These are phyloP conservation scores for Cardiocondyla obscurior DNA, from an alignment of 1,140 invertebrate genomes.

Conservation along the genomic window DNA sequence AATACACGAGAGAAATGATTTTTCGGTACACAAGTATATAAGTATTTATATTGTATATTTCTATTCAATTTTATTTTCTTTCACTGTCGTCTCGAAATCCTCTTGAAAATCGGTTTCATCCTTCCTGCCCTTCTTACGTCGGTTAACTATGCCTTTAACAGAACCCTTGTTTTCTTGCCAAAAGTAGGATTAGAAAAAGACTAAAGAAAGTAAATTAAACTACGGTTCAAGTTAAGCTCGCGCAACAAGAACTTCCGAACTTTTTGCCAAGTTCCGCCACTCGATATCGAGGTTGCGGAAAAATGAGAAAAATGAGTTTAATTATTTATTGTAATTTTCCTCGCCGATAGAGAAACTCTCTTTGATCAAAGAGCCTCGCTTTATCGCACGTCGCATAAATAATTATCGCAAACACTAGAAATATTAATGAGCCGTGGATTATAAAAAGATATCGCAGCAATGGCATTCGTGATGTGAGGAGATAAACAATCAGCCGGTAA, in stretches of 20 bases:
- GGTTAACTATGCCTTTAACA: conserved; percentile 13
- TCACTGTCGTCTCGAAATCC: background rate
- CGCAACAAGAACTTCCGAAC: conserved; percentile 30
- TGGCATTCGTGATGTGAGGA: background rate
- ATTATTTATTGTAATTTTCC: conserved; percentile 21
- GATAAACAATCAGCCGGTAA: background rate
- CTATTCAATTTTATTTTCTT: background rate
- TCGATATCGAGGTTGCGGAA: conserved; percentile 29
- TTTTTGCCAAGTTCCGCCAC: conserved; percentile 11
- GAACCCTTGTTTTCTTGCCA: conserved; percentile 23
- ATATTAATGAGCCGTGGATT: conserved; percentile 4
- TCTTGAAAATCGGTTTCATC: background rate
- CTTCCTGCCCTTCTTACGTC: background rate
- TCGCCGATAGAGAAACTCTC: background rate
- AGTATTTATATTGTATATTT: background rate
- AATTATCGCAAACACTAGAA: background rate
- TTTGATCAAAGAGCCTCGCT: conserved; percentile 14
- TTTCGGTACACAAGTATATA: background rate
- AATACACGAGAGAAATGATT: background rate
- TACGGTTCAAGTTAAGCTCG: conserved; percentile 22
- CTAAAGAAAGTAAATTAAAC: conserved; percentile 34
- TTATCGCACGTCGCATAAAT: background rate
- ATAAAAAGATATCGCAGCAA: background rate
- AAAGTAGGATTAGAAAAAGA: conserved; percentile 29
- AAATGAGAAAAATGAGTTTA: conserved; percentile 19